phyloP scores from a whole-genome alignment of 2,797 vertebrate species.

The Dendrocincla fuliginosa region DNA sequence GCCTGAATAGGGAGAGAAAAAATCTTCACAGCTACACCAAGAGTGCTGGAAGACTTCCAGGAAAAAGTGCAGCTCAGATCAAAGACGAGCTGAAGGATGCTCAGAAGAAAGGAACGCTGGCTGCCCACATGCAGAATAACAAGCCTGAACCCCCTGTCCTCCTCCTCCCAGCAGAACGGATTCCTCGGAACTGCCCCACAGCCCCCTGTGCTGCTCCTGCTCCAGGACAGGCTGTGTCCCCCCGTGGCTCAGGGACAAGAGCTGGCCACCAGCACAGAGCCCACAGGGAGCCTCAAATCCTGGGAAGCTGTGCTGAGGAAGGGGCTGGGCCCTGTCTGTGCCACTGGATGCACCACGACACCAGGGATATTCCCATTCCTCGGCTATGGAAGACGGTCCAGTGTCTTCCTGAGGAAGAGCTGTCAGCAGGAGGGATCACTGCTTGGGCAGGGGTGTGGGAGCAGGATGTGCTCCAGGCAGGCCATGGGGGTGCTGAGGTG shows the following conservation, averaged over 20 bases:
- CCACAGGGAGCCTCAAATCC: rapidly evolving
- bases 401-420: not conserved
- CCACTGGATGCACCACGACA: not conserved
- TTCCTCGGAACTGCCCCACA: not conserved
- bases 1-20: not conserved
- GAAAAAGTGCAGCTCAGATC: slow-evolving; percentile 23
- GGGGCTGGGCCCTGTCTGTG: rapidly evolving
- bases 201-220: not conserved
- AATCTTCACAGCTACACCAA: not conserved
- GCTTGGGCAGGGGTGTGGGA: not conserved
- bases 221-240: not conserved
- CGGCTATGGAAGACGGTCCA: not conserved
- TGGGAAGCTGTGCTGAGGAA: rapidly evolving
- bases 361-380: not conserved
- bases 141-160: not conserved
- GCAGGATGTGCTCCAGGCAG: not conserved
- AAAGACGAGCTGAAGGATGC: slow-evolving; percentile 14
- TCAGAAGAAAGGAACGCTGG: slow-evolving; percentile 36
- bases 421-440: not conserved
- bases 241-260: not conserved
- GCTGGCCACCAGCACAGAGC: not conserved
- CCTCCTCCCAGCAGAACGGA: not conserved
- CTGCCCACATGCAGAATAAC: not conserved
- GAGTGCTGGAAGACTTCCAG: slow-evolving; percentile 29
- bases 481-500: rapidly evolving